Conservation (phyloP, 2,888 invertebrate species). For the Sycophila texana region DNA sequence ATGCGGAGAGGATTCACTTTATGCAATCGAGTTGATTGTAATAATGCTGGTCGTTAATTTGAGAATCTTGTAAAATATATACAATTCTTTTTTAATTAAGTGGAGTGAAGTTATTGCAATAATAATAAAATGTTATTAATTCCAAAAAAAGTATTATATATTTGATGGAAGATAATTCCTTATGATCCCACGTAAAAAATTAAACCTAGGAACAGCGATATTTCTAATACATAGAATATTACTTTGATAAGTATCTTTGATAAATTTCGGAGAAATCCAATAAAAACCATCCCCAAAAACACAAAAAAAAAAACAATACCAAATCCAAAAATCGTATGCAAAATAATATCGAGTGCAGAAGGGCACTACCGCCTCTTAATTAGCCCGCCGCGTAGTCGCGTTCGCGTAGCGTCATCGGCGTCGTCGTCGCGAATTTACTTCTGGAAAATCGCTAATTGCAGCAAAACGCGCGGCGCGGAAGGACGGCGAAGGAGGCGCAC, state of each 20-base stretch:
- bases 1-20: too few species aligned
- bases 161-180: too few species aligned
- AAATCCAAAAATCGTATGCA: background rate
- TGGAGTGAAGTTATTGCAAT: too few species aligned
- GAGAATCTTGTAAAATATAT: too few species aligned
- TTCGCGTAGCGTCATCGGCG: constrained; percentile 31
- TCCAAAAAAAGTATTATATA: too few species aligned
- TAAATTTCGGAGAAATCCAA: background rate
- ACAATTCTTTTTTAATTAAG: background rate
- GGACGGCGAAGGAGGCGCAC: background rate
- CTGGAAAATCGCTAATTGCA: constrained; percentile 52
- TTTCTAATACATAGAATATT: too few species aligned
- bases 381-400: constrained; percentile 20
- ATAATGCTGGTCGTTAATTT: too few species aligned
- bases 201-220: too few species aligned
- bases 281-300: background rate
- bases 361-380: constrained; percentile 47
- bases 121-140: too few species aligned
- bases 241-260: too few species aligned
- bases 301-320: background rate
- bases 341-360: background rate
- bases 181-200: too few species aligned
- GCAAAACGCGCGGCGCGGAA: constrained; percentile 28
- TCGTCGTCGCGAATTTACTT: constrained; percentile 42
- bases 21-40: background rate